These are phyloP conservation scores for Eufriesea mexicana DNA, from an alignment of 1,140 invertebrate species.

Conservation along the genomic window DNA sequence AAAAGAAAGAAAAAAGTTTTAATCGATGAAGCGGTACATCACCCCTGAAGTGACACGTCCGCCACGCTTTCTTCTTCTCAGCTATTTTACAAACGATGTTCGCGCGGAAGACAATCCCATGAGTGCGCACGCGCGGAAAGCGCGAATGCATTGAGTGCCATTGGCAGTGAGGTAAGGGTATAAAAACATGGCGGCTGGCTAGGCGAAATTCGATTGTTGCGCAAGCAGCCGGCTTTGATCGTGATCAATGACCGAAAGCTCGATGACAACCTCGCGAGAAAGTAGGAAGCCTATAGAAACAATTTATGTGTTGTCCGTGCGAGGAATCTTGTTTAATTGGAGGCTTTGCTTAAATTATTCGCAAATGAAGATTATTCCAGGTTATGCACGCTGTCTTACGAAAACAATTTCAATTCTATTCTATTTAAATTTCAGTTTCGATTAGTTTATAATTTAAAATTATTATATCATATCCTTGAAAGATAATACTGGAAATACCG, in stretches of 20 bases:
- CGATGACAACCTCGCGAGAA: not conserved
- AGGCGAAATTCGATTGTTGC: conserved; percentile 14
- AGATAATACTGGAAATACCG: no score
- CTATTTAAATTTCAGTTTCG: no score
- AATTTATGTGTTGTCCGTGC: not conserved
- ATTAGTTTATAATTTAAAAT: no score
- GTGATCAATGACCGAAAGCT: no score
- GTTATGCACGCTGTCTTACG: no score
- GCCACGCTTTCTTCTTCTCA: conserved; percentile 75
- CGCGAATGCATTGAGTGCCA: conserved; percentile 36
- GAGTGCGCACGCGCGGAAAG: no score
- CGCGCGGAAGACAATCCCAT: not conserved
- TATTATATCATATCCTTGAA: no score
- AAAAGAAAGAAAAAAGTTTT: not conserved
- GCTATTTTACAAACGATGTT: conserved; percentile 59
- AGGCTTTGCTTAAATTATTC: no score
- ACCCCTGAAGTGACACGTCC: conserved; percentile 59
- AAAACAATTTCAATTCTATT: no score
- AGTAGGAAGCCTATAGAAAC: conserved; percentile 3
- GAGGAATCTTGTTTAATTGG: no score
- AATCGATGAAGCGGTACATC: conserved; percentile 57
- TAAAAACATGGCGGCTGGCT: no score
- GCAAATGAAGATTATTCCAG: no score
- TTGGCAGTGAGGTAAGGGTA: conserved; percentile 30
- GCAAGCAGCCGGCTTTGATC: not conserved